A percentile compares a stretch with the other conserved stretches of the same genome.
Evolutionary conservation across 2,113 vertebrate species (phyloP).

Genomic region (Ailuropoda melanoleuca): DNA sequence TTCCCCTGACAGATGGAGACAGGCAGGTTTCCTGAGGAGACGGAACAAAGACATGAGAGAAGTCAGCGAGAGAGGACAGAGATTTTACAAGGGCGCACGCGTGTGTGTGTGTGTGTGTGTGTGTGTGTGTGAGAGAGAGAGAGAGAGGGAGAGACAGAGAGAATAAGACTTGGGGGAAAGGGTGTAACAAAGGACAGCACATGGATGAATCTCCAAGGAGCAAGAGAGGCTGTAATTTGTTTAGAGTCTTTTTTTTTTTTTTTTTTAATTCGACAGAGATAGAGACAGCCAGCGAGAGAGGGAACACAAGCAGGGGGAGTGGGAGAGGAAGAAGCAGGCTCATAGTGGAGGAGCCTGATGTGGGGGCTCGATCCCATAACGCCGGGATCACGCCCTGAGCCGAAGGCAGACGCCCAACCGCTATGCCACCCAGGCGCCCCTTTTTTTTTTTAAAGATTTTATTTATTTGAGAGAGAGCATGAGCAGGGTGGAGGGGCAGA

Average conservation of each 20-base stretch:
- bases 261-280: too few species aligned
- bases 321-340: too few species aligned
- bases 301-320: too few species aligned
- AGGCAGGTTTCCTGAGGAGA: not conserved
- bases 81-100: not conserved
- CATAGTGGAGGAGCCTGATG: too few species aligned
- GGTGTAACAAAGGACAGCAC: not conserved
- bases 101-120: not conserved
- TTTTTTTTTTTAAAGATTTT: not conserved
- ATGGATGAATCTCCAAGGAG: not conserved
- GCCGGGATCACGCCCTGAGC: too few species aligned
- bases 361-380: too few species aligned
- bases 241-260: not conserved
- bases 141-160: too few species aligned
- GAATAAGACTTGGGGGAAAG: not conserved
- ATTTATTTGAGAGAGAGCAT: not conserved
- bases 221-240: conserved; percentile 24
- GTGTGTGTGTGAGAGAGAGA: too few species aligned
- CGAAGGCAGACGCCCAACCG: too few species aligned
- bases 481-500: not conserved
- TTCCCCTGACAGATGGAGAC: not conserved
- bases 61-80: not conserved
- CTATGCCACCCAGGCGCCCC: too few species aligned
- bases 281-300: too few species aligned
- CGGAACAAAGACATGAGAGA: not conserved